phyloP scores from a whole-genome alignment of 2,888 invertebrate genomes.

The Erebia epiphron region DNA sequence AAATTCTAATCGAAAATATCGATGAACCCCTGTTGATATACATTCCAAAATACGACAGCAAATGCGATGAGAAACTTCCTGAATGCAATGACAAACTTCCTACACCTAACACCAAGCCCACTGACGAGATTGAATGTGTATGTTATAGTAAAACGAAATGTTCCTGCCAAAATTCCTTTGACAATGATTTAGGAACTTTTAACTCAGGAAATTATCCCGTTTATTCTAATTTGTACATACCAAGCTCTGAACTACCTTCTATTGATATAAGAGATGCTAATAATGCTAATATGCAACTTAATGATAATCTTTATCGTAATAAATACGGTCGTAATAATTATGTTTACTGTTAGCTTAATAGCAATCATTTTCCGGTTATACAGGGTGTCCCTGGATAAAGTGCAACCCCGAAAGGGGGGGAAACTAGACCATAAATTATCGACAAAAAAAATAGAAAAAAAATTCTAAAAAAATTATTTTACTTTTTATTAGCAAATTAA shows the following conservation, averaged over 20 bases:
- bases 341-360: constrained; percentile 9
- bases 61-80: neutral
- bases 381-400: too few species aligned
- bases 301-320: constrained; percentile 8
- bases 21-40: constrained; percentile 58
- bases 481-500: too few species aligned
- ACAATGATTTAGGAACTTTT: neutral
- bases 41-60: constrained; percentile 29
- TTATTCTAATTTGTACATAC: constrained; percentile 1
- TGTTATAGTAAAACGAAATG: constrained; percentile 5
- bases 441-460: too few species aligned
- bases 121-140: constrained; percentile 2
- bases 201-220: neutral
- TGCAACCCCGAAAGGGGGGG: too few species aligned
- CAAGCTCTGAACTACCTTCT: neutral
- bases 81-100: constrained; percentile 1
- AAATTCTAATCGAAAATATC: constrained; percentile 59
- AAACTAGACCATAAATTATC: too few species aligned
- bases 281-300: neutral
- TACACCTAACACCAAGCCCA: neutral
- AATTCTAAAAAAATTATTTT: too few species aligned
- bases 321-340: constrained; percentile 1
- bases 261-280: constrained; percentile 19
- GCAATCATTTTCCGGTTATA: neutral
- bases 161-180: neutral